phyloP scores from a whole-genome alignment of 2,888 invertebrate species.

The Julus scandinavius region DNA sequence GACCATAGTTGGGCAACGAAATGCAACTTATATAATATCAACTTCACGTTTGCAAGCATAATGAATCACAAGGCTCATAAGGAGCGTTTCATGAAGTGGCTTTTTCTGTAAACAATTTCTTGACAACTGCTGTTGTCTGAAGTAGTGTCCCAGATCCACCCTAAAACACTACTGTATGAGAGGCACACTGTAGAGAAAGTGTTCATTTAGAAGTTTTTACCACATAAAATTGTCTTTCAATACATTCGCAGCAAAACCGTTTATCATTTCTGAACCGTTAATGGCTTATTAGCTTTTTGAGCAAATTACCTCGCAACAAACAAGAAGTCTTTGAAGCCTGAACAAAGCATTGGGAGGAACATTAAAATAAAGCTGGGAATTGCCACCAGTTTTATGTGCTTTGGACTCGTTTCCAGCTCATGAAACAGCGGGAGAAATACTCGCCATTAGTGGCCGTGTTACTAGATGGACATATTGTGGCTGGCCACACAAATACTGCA shows the following conservation, averaged over 20 bases:
- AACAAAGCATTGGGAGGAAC: background rate
- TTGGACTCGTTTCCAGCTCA: constrained; percentile 22
- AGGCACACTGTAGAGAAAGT: too few relatives aligned
- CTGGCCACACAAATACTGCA: constrained; percentile 1
- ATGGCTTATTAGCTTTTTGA: constrained; percentile 11
- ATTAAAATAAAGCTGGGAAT: constrained; percentile 13
- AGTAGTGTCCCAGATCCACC: too few relatives aligned
- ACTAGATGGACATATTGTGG: background rate
- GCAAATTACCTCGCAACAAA: background rate
- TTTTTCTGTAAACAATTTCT: too few relatives aligned
- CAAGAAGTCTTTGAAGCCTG: background rate
- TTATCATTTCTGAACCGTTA: background rate
- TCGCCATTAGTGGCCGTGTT: constrained; percentile 17
- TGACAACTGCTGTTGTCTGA: too few relatives aligned
- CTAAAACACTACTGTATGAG: too few relatives aligned
- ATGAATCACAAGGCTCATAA: too few relatives aligned
- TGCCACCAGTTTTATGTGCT: background rate
- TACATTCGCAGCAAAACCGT: background rate
- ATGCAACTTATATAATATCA: too few relatives aligned
- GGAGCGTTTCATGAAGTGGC: too few relatives aligned
- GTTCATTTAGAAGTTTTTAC: background rate
- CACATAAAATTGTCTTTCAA: background rate
- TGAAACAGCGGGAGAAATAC: background rate
- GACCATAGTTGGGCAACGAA: too few relatives aligned
- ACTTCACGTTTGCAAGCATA: too few relatives aligned